phyloP scores from a whole-genome alignment of 1,140 invertebrate genomes.

The Drosophila pruinosa region DNA sequence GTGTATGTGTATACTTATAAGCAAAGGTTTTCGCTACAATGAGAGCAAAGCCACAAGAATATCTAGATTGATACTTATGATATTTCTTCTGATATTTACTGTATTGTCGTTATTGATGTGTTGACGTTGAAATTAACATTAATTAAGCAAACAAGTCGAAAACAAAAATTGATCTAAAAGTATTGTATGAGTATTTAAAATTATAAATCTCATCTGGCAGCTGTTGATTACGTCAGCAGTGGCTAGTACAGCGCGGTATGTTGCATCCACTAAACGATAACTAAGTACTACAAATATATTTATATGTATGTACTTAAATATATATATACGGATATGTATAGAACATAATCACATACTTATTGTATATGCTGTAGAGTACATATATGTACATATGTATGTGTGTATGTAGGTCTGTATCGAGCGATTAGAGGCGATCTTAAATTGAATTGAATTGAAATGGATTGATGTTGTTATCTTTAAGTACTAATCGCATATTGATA shows the following conservation, averaged over 20 bases:
- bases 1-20: slow-evolving; percentile 40
- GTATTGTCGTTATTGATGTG: slow-evolving; percentile 74
- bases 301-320: slow-evolving; percentile 23
- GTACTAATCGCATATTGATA: slow-evolving; percentile 25
- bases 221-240: slow-evolving; percentile 34
- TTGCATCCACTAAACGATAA: slow-evolving; percentile 79
- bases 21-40: slow-evolving; percentile 20
- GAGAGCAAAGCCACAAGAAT: slow-evolving; percentile 31
- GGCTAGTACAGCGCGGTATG: slow-evolving; percentile 73
- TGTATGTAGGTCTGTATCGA: slow-evolving; percentile 11
- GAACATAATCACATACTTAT: slow-evolving; percentile 28
- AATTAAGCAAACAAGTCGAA: slow-evolving; percentile 24
- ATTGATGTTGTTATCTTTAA: slow-evolving; percentile 38
- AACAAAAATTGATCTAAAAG: slow-evolving; percentile 10
- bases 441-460: slow-evolving; percentile 29
- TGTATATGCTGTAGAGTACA: slow-evolving; percentile 45
- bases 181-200: slow-evolving; percentile 39
- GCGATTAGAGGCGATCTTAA: slow-evolving; percentile 20
- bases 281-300: slow-evolving; percentile 57
- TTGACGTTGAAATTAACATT: slow-evolving; percentile 57
- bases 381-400: slow-evolving; percentile 33
- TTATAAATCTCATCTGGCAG: slow-evolving; percentile 65
- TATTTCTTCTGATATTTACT: slow-evolving; percentile 67
- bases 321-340: slow-evolving; percentile 5
- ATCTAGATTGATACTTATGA: slow-evolving; percentile 62